phyloP scores from a whole-genome alignment of 2,113 vertebrate genomes.

The Phrynocephalus versicolor region DNA sequence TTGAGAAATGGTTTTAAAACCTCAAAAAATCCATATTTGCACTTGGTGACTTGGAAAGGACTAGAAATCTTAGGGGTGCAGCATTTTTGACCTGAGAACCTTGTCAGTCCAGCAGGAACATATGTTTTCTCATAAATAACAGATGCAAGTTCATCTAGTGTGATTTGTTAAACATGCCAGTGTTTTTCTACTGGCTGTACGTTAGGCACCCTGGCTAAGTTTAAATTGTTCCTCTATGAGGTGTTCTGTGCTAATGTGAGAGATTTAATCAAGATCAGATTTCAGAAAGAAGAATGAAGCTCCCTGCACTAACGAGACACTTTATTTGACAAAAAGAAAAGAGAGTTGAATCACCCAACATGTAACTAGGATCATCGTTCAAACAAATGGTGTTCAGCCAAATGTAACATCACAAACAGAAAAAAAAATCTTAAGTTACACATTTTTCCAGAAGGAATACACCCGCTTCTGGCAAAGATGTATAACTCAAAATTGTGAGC shows the following conservation, averaged over 20 bases:
- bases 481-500: conserved; percentile 38
- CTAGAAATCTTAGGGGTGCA: not conserved
- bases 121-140: conserved; percentile 29
- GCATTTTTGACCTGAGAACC: not conserved
- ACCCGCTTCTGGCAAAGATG: conserved; percentile 31
- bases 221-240: not conserved
- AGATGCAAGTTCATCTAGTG: not conserved
- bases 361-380: conserved; percentile 29
- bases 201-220: conserved; percentile 9
- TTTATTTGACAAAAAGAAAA: conserved; percentile 25
- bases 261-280: not conserved
- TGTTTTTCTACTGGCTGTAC: not conserved
- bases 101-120: conserved; percentile 6
- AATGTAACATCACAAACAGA: conserved; percentile 45
- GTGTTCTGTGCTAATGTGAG: not conserved
- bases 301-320: conserved; percentile 12
- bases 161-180: not conserved
- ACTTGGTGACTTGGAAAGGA: not conserved
- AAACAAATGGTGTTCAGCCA: conserved; percentile 45
- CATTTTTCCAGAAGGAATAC: conserved; percentile 48
- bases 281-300: conserved; percentile 22
- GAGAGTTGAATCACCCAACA: conserved; percentile 32
- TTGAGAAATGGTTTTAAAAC: conserved; percentile 3
- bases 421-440: conserved; percentile 50
- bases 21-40: not conserved